Conservation (phyloP, 2,797 vertebrate genomes). For the Rhodeus uyekii region DNA sequence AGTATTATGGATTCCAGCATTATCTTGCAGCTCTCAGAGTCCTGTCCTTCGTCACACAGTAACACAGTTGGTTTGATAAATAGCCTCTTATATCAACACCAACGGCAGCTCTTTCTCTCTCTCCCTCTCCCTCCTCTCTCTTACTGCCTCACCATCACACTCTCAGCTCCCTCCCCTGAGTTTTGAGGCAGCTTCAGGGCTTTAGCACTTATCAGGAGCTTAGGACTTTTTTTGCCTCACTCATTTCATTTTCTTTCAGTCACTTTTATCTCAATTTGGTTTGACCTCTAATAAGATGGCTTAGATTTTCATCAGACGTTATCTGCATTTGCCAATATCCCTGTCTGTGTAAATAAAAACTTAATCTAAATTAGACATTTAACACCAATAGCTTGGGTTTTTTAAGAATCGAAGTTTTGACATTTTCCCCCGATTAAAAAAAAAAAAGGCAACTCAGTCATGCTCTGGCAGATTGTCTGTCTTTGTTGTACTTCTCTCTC, state of each 20-base stretch:
- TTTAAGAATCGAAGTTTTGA: conserved; percentile 5
- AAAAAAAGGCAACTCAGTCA: background rate
- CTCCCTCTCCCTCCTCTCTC: conserved; percentile 57
- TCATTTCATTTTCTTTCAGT: conserved; percentile 44
- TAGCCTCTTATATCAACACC: conserved; percentile 67
- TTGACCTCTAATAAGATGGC: conserved; percentile 39
- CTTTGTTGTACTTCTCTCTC: conserved; percentile 53
- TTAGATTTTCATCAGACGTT: conserved; percentile 32
- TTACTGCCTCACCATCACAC: conserved; percentile 44
- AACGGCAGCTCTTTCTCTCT: conserved; percentile 60
- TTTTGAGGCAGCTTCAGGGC: conserved; percentile 58
- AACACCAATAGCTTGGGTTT: background rate
- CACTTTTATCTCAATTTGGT: conserved; percentile 58
- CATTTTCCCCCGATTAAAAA: too few species aligned
- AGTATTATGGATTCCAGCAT: conserved; percentile 42
- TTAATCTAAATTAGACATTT: conserved; percentile 21
- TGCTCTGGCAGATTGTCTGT: conserved; percentile 39
- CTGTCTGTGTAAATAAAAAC: conserved; percentile 7
- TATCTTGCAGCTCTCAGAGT: conserved; percentile 34
- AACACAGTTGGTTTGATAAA: conserved; percentile 59
- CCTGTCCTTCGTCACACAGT: conserved; percentile 56
- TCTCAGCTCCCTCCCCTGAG: conserved; percentile 56
- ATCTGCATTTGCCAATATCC: background rate
- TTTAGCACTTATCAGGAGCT: conserved; percentile 52
- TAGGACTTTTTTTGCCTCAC: conserved; percentile 49